These are phyloP conservation scores for Rhea americana DNA, from an alignment of 2,113 vertebrate species.

Conservation along the genomic window DNA sequence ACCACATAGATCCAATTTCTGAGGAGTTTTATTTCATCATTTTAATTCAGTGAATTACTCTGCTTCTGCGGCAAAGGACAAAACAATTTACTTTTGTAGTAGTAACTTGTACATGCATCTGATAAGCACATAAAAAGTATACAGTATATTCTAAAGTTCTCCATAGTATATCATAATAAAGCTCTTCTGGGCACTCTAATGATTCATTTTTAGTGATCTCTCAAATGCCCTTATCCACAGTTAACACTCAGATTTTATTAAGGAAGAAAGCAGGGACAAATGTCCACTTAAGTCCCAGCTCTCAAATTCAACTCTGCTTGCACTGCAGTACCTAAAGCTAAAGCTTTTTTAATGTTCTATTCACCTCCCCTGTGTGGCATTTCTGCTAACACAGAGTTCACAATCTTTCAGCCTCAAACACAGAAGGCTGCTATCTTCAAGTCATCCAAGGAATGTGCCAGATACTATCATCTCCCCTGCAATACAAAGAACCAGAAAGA, in stretches of 20 bases:
- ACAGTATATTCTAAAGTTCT: constrained; percentile 69
- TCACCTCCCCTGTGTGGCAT: constrained; percentile 79
- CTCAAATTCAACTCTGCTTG: constrained; percentile 80
- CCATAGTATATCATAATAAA: constrained; percentile 77
- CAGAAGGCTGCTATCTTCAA: constrained; percentile 81
- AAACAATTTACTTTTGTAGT: constrained; percentile 46
- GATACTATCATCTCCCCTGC: constrained; percentile 89
- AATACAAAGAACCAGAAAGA: constrained; percentile 81
- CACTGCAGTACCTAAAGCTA: constrained; percentile 73
- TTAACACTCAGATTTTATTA: constrained; percentile 83
- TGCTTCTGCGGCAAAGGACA: constrained; percentile 45
- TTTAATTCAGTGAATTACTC: constrained; percentile 53
- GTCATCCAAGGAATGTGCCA: constrained; percentile 92
- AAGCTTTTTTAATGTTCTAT: constrained; percentile 80
- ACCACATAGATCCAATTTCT: constrained; percentile 31
- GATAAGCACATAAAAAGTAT: constrained; percentile 54
- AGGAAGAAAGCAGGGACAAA: constrained; percentile 80
- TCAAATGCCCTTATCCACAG: constrained; percentile 78
- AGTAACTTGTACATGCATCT: constrained; percentile 28
- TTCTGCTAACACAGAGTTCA: constrained; percentile 80
- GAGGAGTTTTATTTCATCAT: constrained; percentile 38
- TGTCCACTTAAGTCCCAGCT: constrained; percentile 81
- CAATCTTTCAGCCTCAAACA: constrained; percentile 80
- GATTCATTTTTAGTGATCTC: constrained; percentile 84
- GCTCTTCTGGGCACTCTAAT: constrained; percentile 76